Evolutionary conservation across 1,140 invertebrate species (phyloP), one percentile per base, ranked within the genome.

Genomic region (Aricia agestis): DNA sequence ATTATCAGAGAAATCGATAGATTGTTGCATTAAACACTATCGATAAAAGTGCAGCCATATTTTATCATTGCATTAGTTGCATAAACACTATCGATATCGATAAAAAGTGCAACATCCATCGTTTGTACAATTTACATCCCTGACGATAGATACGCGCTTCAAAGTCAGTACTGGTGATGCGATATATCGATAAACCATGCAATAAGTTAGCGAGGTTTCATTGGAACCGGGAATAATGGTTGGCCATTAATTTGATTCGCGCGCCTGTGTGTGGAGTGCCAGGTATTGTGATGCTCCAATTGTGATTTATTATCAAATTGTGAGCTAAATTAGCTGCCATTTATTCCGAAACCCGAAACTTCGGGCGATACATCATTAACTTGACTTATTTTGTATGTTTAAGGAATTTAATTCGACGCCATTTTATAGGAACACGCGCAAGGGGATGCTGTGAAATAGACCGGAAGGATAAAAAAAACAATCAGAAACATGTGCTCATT

Each of bases 181-280:
- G 69, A 74, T 74, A 74, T 66, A 69, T 61, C 72, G 70, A 67
- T 78, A 75, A 74, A 71, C 66, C 72, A 19, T 67, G 66, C 68
- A 73, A 78, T 78, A 78, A 68, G 73, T 78, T 78, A 76, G 69
- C 75, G 70, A 69, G 19, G 68, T 67, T 72, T 67, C 63, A 70
- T 78, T 74, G 41, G 72, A 78, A 73, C 69, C 72, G 72, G 73
- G 70, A 78, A n/a, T 76, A 77, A 78, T 76, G 73, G 68, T 2
- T 18, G 25, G 66, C 68, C 73, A 78, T 78, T 76, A 72, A 76
- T 76, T 71, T 63, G 36, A 63, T 73, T 66, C 70, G 68, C 76
- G 70, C 76, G 72, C 67, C 68, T 58, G 25, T 69, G 67, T 67
- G 57, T 66, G n/a, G 63, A 66, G 61, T 13, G 65, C 59, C 59